phyloP scores from a whole-genome alignment of 2,797 vertebrate genomes.

The Hippocampus kuda region DNA sequence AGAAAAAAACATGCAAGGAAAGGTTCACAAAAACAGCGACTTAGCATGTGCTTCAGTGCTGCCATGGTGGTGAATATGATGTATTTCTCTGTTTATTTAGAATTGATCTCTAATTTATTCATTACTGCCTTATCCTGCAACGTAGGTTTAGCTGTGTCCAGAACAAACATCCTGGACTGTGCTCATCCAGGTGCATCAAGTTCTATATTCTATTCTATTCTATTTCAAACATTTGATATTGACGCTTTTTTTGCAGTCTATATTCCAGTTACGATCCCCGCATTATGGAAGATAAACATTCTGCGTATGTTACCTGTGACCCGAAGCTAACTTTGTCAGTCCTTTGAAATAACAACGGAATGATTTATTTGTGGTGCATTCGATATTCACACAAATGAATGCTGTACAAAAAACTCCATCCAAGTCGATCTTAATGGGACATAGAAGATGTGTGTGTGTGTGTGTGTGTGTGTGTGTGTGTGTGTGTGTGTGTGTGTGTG shows the following conservation, averaged over 20 bases:
- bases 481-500: conserved; percentile 1
- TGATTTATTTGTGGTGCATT: background rate
- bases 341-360: background rate
- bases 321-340: background rate
- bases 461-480: conserved; percentile 7
- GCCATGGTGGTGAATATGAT: too few species aligned
- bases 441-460: background rate
- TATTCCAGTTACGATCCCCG: background rate
- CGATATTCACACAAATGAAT: background rate
- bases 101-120: too few species aligned
- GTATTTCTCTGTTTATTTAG: too few species aligned
- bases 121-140: background rate
- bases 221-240: background rate
- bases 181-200: background rate
- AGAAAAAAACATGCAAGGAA: too few species aligned
- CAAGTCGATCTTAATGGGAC: background rate
- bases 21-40: too few species aligned
- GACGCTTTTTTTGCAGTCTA: background rate
- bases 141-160: background rate
- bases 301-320: background rate
- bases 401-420: background rate
- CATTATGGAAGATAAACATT: background rate
- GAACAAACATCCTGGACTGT: background rate
- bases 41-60: too few species aligned
- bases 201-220: background rate